Conservation (phyloP, 2,888 invertebrate species). For the Tenthredo distinguenda region DNA sequence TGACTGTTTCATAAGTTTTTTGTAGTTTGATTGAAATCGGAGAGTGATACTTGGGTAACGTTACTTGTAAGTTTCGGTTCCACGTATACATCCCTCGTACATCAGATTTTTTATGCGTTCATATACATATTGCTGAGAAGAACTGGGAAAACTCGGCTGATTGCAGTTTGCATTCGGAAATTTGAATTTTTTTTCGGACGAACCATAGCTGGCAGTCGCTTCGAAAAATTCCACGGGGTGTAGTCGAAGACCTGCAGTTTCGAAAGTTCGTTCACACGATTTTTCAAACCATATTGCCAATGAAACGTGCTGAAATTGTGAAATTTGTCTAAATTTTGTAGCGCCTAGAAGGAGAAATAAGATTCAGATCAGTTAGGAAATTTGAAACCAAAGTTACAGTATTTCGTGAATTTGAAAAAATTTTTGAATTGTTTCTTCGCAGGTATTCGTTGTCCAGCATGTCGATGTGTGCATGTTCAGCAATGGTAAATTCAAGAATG, state of each 20-base stretch:
- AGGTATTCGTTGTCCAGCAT: slow-evolving; percentile 93
- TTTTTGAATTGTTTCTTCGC: slow-evolving; percentile 59
- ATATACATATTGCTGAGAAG: neutral
- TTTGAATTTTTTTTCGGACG: neutral
- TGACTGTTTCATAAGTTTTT: too few relatives aligned
- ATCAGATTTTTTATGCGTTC: neutral
- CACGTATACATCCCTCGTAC: neutral
- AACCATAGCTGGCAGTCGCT: neutral
- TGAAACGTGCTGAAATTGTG: too few relatives aligned
- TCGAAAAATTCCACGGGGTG: neutral
- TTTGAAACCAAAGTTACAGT: too few relatives aligned
- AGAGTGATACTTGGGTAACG: too few relatives aligned
- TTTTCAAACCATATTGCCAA: too few relatives aligned
- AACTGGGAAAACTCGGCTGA: neutral
- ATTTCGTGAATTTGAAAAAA: too few relatives aligned
- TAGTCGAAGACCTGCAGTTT: neutral
- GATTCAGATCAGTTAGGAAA: too few relatives aligned
- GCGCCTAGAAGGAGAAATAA: too few relatives aligned
- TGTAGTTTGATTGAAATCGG: too few relatives aligned
- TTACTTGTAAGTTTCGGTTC: neutral
- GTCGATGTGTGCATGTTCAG: slow-evolving; percentile 97
- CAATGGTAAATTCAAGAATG: slow-evolving; percentile 95
- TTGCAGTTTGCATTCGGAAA: neutral
- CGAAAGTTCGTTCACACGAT: too few relatives aligned
- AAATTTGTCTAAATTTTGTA: too few relatives aligned